Conservation (phyloP, 1,140 invertebrate species). For the Globodera rostochiensis region DNA sequence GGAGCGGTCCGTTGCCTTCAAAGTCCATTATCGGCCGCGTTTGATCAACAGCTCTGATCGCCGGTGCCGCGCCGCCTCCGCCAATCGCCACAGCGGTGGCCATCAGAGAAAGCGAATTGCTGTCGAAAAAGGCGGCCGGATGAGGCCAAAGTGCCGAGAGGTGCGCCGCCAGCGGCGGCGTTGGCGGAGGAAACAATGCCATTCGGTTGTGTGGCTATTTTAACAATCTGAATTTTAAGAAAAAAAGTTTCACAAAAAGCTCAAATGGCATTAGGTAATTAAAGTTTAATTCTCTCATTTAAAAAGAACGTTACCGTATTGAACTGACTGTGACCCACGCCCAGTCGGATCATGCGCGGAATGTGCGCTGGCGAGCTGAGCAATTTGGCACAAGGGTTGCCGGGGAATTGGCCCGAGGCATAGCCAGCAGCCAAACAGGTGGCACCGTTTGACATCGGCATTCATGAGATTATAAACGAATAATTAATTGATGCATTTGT, state of each 20-base stretch:
- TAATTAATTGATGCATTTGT: neutral
- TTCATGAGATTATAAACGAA: too few relatives aligned
- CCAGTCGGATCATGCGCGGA: too few relatives aligned
- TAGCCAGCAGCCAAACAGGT: neutral
- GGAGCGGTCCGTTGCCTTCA: neutral
- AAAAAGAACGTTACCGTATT: too few relatives aligned
- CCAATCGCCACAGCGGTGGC: neutral
- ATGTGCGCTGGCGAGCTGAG: too few relatives aligned
- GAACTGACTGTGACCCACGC: too few relatives aligned
- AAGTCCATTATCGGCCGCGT: neutral
- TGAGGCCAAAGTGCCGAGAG: neutral
- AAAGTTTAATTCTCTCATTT: too few relatives aligned
- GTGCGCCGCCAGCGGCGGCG: neutral
- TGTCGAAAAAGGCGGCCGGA: neutral
- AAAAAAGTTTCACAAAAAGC: too few relatives aligned
- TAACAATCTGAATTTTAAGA: too few relatives aligned
- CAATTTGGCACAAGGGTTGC: neutral
- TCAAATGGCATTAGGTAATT: too few relatives aligned
- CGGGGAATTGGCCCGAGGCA: neutral
- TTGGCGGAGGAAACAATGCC: neutral
- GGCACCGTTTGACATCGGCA: neutral
- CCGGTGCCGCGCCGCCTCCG: too few relatives aligned
- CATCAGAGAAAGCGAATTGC: neutral
- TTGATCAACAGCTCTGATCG: neutral
- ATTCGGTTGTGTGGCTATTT: neutral